Base-by-base conservation (phyloP, 2,113 vertebrate genomes). In the Cranoglanis bouderius region DNA sequence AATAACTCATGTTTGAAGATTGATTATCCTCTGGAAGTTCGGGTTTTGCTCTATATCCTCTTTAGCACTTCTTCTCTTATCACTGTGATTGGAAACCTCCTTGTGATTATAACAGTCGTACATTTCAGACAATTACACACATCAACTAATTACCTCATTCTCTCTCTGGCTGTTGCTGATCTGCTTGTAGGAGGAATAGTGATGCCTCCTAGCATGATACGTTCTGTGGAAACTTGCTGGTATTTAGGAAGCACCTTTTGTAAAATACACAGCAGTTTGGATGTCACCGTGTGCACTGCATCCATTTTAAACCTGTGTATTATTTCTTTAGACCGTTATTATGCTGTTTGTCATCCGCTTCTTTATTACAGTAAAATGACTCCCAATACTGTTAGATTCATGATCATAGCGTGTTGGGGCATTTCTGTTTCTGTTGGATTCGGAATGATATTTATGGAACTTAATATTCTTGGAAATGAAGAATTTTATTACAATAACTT, bases 391-490 rank as follows among this genome's bases (percentile, higher is more conserved):
- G 85, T 74, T 14, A 4, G 77, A 10, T 46, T 85, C 7, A 89
- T 92, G 88, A 91, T 93, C 46, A 26, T 80, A 1, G 83, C 85
- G 7, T 87, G 89, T 53, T 93, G 92, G 92, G 40, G 65, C 16
- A 35, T 92, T 74, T 92, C 92, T 4, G 63, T 61, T 9, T 4
- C 82, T 8, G 74, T 92, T 51, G 89, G 91, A 0, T 92, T 92
- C 53, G 90, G 86, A 8, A 95, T 97, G 94, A 94, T 97, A 82
- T 97, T 97, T 88, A 92, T 97, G 85, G 93, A 96, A 38, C 90
- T 97, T n/a, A 97, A 97, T 21, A 43, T 96, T 80, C 92, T 89
- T 90, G 96, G 96, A 3, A 93, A 91, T 51, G 95, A 97, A 91
- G 92, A 95, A 3, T 89, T 92, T 53, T 95, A 94, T 86, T 93